Base-by-base conservation (phyloP, 2,888 invertebrate genomes). In the Sarcophaga subvicina region DNA sequence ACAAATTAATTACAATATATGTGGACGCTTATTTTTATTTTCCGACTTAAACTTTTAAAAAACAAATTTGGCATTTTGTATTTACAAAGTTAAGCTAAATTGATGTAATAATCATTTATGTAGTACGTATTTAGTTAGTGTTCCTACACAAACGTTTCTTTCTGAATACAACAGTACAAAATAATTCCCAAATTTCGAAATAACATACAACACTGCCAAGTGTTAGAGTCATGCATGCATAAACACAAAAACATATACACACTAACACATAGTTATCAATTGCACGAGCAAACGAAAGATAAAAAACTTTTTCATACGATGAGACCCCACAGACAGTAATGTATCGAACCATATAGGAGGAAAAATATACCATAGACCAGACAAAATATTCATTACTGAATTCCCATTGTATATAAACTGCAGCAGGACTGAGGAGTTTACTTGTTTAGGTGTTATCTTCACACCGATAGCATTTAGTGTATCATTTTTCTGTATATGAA, bases 261-360 rank as follows among this genome's bases (percentile, higher is more conserved):
- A 73, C 25, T 59, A 11, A 45, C 60, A 72, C 20, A 71, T 71
- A 77, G 76, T 82, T 14, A 60, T 77, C 64, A 66, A 82, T 64
- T 83, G 77, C 83, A 78, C 77, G 71, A 83, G 69, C 60, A 75
- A 62, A 75, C 60, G 67, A 73, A 67, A 75, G 20, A 10, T 17
- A 64, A 14, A 80, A 17, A 66, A n/a, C 59, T 62, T 59, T 54
- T 76, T 71, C 25, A 27, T 66, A 77, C 82, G 64, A 82, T 17
- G 76, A 71, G 59, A 71, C 54, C 62, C 71, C 66, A 69, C 71
- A 72, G n/a, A 27, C 66, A 59, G 25, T 47, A 77, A 83, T 77
- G 72, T 71, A 77, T 25, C 59, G 71, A 81, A 81, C 37, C 62
- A 64, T 66, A 72, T 54, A 54, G 17, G 20, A 83, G 60, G 66